Percentiles rank a stretch among this genome's conserved stretches.
These are phyloP conservation scores for Brachionus asplanchnoidis DNA, from an alignment of 1,140 invertebrate genomes.

Conservation along the genomic window DNA sequence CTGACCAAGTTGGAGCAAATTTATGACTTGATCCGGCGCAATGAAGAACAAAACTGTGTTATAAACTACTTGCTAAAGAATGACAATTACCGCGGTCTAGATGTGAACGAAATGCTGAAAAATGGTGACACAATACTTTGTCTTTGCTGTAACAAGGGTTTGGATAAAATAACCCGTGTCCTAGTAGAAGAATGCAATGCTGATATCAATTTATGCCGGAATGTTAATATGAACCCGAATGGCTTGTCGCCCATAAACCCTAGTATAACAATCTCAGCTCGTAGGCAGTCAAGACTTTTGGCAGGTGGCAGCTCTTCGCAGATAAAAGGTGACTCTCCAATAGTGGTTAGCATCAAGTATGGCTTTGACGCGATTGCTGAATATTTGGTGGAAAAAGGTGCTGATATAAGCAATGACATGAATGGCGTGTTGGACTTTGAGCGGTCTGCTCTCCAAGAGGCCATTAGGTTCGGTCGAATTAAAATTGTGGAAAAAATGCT, in stretches of 20 bases:
- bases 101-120: slow-evolving; percentile 17
- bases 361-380: slow-evolving; percentile 2
- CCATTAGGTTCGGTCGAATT: background rate
- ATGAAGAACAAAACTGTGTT: slow-evolving; percentile 21
- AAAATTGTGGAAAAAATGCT: slow-evolving; percentile 32
- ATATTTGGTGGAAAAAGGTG: slow-evolving; percentile 9
- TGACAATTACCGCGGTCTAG: background rate
- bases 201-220: slow-evolving; percentile 3
- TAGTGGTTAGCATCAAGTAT: background rate
- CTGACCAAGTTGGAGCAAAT: slow-evolving; percentile 23
- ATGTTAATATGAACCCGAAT: background rate
- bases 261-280: slow-evolving; percentile 8
- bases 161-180: background rate
- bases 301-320: background rate
- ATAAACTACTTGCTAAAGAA: slow-evolving; percentile 1
- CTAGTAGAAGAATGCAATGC: slow-evolving; percentile 23
- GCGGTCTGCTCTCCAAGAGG: slow-evolving; percentile 33
- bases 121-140: slow-evolving; percentile 37
- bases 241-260: slow-evolving; percentile 7
- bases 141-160: slow-evolving; percentile 19
- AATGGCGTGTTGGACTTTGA: slow-evolving; percentile 1
- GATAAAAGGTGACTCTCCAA: background rate
- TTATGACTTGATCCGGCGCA: slow-evolving; percentile 18
- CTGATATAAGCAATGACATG: background rate
- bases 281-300: background rate